Evolutionary conservation across 2,113 vertebrate genomes (phyloP).

Genomic region (Emydura subglobosa): DNA sequence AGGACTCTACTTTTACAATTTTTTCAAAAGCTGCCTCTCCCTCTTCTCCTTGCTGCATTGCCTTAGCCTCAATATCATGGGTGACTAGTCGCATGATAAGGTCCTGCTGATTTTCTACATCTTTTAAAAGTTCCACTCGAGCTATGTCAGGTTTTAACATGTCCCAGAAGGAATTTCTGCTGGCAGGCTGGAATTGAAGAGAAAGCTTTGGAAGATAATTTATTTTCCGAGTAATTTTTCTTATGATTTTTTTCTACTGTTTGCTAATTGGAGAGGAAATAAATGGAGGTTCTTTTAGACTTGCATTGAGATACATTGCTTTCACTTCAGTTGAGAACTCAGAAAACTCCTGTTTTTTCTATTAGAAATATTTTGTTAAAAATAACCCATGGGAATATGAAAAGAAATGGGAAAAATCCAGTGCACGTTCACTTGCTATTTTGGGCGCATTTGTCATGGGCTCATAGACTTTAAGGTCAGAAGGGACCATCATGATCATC

Average conservation of each 20-base stretch:
- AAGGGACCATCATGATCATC: neutral
- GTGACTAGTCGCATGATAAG: conserved; percentile 60
- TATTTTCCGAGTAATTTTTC: neutral
- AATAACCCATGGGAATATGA: neutral
- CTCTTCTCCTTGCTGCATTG: neutral
- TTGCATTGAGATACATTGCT: neutral
- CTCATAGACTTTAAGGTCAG: neutral
- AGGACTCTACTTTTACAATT: neutral
- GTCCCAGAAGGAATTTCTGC: conserved; percentile 70
- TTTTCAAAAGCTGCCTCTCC: conserved; percentile 8
- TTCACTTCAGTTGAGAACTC: neutral
- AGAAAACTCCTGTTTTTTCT: neutral
- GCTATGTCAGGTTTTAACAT: conserved; percentile 68
- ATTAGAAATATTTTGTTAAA: neutral
- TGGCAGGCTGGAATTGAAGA: conserved; percentile 46
- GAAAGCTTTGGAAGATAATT: neutral
- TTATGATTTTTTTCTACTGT: neutral
- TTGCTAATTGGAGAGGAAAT: neutral
- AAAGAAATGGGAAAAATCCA: neutral
- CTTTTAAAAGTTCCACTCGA: conserved; percentile 71
- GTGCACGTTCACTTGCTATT: neutral
- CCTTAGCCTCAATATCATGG: conserved; percentile 56
- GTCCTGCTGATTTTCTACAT: conserved; percentile 57
- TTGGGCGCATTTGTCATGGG: neutral
- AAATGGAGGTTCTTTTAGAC: neutral